These are phyloP conservation scores for Microctonus brassicae DNA, from an alignment of 2,888 invertebrate genomes.

Conservation along the genomic window DNA sequence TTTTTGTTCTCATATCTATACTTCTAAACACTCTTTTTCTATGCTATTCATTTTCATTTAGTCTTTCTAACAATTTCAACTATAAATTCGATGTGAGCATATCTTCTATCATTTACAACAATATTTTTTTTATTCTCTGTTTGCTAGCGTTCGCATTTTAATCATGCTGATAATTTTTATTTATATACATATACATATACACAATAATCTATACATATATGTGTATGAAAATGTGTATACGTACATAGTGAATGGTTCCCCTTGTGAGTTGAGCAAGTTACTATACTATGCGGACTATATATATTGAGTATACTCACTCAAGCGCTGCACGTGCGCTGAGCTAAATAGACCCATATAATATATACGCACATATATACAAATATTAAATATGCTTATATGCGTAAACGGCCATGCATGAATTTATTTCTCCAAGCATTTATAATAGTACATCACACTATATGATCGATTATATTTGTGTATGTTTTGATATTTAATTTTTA, in stretches of 20 bases:
- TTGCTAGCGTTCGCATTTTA: too few relatives aligned
- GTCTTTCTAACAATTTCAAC: too few relatives aligned
- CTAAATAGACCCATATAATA: slow-evolving; percentile 19
- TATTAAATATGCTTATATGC: neutral
- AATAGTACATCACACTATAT: slow-evolving; percentile 3
- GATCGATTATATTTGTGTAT: slow-evolving; percentile 21
- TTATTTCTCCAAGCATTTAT: slow-evolving; percentile 3
- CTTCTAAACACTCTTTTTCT: neutral
- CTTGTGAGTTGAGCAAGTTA: too few relatives aligned
- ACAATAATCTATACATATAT: too few relatives aligned
- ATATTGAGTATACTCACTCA: slow-evolving; percentile 25
- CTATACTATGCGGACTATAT: neutral
- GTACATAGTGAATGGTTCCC: slow-evolving; percentile 20
- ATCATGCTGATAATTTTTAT: too few relatives aligned
- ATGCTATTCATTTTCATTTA: neutral
- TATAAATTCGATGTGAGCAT: too few relatives aligned
- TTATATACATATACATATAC: too few relatives aligned
- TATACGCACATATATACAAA: slow-evolving; percentile 11
- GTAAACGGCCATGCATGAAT: neutral
- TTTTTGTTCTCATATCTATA: too few relatives aligned
- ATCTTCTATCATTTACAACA: too few relatives aligned
- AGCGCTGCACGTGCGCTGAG: slow-evolving; percentile 25
- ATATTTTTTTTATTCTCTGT: too few relatives aligned
- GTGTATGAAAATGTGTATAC: neutral
- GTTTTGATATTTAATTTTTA: neutral